These are phyloP conservation scores for Anolis sagrei DNA, from an alignment of 2,113 vertebrate species.

Conservation along the genomic window DNA sequence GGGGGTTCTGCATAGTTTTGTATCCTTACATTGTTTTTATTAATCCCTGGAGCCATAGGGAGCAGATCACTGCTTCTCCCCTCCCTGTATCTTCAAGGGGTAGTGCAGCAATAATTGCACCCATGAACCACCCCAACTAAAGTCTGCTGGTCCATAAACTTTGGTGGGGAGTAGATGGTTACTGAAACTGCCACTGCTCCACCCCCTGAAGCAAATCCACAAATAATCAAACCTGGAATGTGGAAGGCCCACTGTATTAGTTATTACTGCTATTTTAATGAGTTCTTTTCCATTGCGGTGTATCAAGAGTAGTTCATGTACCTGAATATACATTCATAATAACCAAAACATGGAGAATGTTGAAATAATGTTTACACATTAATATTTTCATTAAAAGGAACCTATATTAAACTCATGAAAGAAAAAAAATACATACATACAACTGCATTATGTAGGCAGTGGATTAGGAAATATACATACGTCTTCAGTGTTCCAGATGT, in stretches of 20 bases:
- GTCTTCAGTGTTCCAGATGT: slow-evolving; percentile 96
- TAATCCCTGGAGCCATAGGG: too few relatives aligned
- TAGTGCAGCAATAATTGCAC: too few relatives aligned
- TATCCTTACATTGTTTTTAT: background rate
- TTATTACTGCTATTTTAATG: background rate
- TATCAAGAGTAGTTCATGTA: background rate
- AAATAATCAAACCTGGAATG: too few relatives aligned
- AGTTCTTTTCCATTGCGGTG: background rate
- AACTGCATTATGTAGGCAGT: background rate
- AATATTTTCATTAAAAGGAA: background rate
- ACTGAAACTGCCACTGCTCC: too few relatives aligned
- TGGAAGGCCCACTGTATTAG: background rate
- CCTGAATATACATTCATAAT: background rate
- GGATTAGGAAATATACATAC: slow-evolving; percentile 69
- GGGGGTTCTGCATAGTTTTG: background rate
- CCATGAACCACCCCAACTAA: too few relatives aligned
- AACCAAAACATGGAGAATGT: background rate
- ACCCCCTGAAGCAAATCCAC: too few relatives aligned
- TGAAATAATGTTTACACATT: background rate
- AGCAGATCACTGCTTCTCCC: too few relatives aligned
- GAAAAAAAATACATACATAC: background rate
- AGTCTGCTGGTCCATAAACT: too few relatives aligned
- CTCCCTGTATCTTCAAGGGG: too few relatives aligned
- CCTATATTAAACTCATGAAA: background rate
- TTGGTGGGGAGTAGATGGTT: too few relatives aligned